Base-by-base conservation (phyloP, 23 tunicate species). In the Diplosoma virens region DNA sequence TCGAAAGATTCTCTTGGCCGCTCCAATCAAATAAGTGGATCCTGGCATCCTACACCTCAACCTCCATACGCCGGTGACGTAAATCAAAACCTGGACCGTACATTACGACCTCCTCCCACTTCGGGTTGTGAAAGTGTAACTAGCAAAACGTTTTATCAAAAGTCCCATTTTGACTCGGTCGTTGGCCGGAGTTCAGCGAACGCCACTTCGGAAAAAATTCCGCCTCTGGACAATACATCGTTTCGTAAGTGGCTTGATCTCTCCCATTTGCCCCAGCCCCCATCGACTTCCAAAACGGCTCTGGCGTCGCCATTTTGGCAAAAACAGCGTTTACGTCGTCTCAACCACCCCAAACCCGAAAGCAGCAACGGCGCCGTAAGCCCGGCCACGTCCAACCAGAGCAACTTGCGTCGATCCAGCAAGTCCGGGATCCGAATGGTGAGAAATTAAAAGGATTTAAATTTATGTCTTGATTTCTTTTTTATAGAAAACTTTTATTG, bases 351-450 rank as follows among this genome's bases (percentile, higher is more conserved):
- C 3, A 67, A 67, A 36, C 74, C 50, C 52, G 52, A 45, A 23
- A 16, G 25, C 7, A n/a, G 7, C 23, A 9, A 34, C 2, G 52
- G 36, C 52, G 52, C 25, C 3, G 9, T 23, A 34, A 11, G 7
- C 5, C 30, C 52, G 25, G 3, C 5, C 50, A 34, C 22, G 52
- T 2, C n/a, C 47, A 76, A 36, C 35, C 63, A 59, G 17, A 24
- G n/a, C 5, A 33, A 54, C 1, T 35, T 58, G 20, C 47, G 69
- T 22, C 68, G 35, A 37, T 36, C 66, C 25, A 74, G 66, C 20
- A 78, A 78, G 41, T 78, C 83, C 20, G 83, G 63, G 16, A 30
- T 78, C 20, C 14, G 83, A 45, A 65, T 78, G 83, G 83, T 78
- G 21, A 65, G 83, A 17, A 22, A 17, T 16, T 11, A 9, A 45